Conservation (phyloP, 2,888 invertebrate genomes). For the Ornithoptera priamus region DNA sequence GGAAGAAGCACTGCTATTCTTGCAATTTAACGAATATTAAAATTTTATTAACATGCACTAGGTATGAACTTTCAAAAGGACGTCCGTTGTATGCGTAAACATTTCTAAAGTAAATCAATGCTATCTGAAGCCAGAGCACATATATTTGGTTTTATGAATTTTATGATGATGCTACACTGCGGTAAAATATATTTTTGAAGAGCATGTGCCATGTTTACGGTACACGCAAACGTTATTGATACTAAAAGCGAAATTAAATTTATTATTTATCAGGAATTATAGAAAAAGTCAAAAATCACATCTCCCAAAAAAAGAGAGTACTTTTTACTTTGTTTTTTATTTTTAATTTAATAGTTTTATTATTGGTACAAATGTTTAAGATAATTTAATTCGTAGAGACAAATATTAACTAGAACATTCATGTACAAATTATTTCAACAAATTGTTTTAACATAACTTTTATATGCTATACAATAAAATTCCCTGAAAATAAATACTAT, state of each 20-base stretch:
- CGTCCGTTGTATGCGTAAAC: conserved; percentile 66
- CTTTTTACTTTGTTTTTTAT: not conserved
- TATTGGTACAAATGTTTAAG: too few relatives aligned
- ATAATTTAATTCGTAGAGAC: too few relatives aligned
- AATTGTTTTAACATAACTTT: too few relatives aligned
- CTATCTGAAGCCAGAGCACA: conserved; percentile 48
- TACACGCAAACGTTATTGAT: conserved; percentile 35
- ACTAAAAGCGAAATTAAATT: conserved; percentile 13
- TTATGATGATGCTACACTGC: conserved; percentile 66
- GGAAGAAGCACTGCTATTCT: conserved; percentile 41
- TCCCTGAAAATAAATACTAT: too few relatives aligned
- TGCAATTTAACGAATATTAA: conserved; percentile 45
- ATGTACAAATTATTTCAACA: too few relatives aligned
- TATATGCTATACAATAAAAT: too few relatives aligned
- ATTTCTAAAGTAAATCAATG: conserved; percentile 70
- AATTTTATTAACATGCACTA: conserved; percentile 54
- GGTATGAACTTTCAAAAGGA: conserved; percentile 57
- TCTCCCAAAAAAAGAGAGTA: not conserved
- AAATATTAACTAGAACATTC: too few relatives aligned
- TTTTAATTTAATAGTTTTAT: too few relatives aligned
- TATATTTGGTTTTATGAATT: conserved; percentile 65
- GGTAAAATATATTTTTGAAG: conserved; percentile 57
- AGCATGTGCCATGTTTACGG: conserved; percentile 35
- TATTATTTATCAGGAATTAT: not conserved
- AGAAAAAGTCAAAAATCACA: not conserved